Conservation (phyloP, 2,113 vertebrate species). For the Cervus canadensis region DNA sequence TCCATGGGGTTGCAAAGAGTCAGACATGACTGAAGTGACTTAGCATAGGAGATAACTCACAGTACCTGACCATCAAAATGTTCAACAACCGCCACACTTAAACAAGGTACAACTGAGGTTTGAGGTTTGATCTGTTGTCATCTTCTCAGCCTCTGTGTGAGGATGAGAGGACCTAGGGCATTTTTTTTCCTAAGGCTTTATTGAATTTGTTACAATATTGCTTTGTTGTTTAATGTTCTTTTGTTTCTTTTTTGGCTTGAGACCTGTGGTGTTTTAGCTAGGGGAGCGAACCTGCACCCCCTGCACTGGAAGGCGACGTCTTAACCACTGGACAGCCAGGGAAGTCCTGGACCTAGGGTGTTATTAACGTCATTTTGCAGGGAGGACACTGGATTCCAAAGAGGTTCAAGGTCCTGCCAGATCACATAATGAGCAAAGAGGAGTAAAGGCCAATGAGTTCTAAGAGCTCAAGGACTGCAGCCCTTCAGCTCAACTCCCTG, state of each 20-base stretch:
- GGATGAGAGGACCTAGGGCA: background rate
- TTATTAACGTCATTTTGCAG: background rate
- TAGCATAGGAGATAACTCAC: background rate
- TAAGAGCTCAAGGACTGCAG: background rate
- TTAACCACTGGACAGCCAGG: background rate
- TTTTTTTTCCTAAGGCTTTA: background rate
- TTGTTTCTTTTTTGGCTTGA: background rate
- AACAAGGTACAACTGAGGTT: background rate
- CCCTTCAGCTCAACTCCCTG: background rate
- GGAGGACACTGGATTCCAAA: background rate
- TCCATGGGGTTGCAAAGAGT: background rate
- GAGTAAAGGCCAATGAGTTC: background rate
- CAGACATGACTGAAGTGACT: background rate
- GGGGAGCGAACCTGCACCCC: accelerated
- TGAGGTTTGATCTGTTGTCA: background rate
- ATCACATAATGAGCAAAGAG: background rate
- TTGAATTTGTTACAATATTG: background rate
- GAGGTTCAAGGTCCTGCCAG: background rate
- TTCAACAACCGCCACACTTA: no score
- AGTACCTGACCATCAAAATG: background rate
- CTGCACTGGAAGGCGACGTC: background rate
- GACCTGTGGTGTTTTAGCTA: background rate
- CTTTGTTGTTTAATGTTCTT: background rate
- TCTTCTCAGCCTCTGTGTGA: background rate
- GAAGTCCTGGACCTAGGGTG: no score